phyloP scores from a whole-genome alignment of 1,140 invertebrate species.

The Macrobrachium rosenbergii region DNA sequence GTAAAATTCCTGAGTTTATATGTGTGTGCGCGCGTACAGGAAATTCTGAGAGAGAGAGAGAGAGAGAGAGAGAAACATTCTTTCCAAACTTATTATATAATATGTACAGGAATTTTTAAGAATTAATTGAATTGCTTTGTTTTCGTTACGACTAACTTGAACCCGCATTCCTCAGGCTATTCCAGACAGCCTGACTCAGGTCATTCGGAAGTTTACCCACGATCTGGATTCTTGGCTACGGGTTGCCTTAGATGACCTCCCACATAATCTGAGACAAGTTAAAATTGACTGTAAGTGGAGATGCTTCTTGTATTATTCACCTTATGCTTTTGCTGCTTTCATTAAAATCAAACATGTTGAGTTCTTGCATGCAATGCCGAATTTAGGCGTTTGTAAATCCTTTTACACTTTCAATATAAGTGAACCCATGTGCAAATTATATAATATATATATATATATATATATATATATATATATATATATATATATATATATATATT shows the following conservation, averaged over 20 bases:
- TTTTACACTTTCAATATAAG: no score
- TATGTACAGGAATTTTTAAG: no score
- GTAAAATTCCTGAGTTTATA: no score
- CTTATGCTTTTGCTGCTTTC: no score
- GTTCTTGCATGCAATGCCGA: no score
- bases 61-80: not conserved
- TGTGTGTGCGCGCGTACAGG: no score
- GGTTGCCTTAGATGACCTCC: conserved; percentile 72
- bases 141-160: not conserved
- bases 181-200: conserved; percentile 72
- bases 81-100: no score
- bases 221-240: conserved; percentile 74
- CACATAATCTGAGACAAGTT: conserved; percentile 72
- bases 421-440: not conserved
- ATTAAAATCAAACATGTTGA: no score
- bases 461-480: conserved; percentile 17
- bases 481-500: conserved; percentile 20
- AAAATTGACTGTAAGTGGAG: conserved; percentile 72
- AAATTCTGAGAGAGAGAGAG: not conserved
- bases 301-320: no score
- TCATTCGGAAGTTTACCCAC: conserved; percentile 75
- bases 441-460: conserved; percentile 7
- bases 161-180: conserved; percentile 57
- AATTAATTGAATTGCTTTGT: no score
- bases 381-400: no score